Evolutionary conservation across 2,888 invertebrate genomes (phyloP).

Genomic region (Nomada hirtipes): DNA sequence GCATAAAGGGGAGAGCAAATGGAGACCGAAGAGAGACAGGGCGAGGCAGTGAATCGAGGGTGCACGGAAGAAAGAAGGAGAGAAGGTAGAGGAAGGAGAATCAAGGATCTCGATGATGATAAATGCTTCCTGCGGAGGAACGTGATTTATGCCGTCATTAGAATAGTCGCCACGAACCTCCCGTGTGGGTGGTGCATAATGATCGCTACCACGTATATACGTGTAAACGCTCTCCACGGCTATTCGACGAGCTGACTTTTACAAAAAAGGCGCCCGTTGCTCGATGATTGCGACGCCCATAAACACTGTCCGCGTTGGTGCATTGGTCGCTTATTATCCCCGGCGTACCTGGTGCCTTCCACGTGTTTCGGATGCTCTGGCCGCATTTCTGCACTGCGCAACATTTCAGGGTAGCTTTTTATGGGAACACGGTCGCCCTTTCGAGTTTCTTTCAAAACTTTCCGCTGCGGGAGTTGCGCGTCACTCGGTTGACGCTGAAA

Average conservation of each 20-base stretch:
- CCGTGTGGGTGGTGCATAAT: slow-evolving; percentile 76
- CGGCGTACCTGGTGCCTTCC: slow-evolving; percentile 2
- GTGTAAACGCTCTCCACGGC: slow-evolving; percentile 7
- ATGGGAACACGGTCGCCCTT: too few relatives aligned
- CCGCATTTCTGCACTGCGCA: background rate
- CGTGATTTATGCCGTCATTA: slow-evolving; percentile 80
- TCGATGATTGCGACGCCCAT: slow-evolving; percentile 56
- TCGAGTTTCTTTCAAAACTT: background rate
- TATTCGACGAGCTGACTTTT: slow-evolving; percentile 31
- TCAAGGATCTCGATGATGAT: slow-evolving; percentile 77
- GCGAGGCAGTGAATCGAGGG: background rate
- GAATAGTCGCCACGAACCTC: slow-evolving; percentile 73
- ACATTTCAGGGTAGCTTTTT: background rate
- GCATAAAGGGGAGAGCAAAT: slow-evolving; percentile 17
- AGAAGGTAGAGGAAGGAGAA: slow-evolving; percentile 34
- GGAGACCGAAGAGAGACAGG: background rate
- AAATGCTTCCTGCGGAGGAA: slow-evolving; percentile 74
- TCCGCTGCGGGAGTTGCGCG: too few relatives aligned
- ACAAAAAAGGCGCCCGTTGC: slow-evolving; percentile 48
- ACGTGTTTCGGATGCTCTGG: slow-evolving; percentile 10
- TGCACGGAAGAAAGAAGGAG: background rate
- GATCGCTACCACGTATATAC: slow-evolving; percentile 66
- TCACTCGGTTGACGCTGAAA: too few relatives aligned
- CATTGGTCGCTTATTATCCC: slow-evolving; percentile 38
- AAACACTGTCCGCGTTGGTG: slow-evolving; percentile 47